phyloP scores from a whole-genome alignment of 2,113 vertebrate species.

The Corythoichthys intestinalis region DNA sequence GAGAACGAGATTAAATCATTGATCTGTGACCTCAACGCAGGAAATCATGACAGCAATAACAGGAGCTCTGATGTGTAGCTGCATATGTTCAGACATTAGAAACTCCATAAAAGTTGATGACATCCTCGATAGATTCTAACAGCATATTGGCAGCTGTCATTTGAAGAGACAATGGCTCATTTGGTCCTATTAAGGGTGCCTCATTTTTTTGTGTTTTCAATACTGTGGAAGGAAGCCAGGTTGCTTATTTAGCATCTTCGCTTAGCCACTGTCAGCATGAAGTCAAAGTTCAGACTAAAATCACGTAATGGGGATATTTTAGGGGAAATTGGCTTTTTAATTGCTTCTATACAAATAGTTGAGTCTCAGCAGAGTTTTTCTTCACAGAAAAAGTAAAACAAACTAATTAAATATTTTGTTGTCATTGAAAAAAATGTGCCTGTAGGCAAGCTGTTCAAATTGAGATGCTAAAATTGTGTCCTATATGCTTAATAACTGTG shows the following conservation, averaged over 20 bases:
- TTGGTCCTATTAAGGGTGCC: not conserved
- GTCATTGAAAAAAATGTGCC: too few species aligned
- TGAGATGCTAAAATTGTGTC: too few species aligned
- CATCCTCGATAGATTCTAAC: not conserved
- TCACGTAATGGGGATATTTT: not conserved
- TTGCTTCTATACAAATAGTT: not conserved
- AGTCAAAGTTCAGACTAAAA: not conserved
- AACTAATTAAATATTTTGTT: too few species aligned
- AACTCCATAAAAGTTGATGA: not conserved
- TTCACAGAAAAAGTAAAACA: not conserved
- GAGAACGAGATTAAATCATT: constrained; percentile 26
- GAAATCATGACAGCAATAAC: constrained; percentile 23
- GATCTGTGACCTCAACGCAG: constrained; percentile 30
- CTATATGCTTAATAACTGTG: too few species aligned
- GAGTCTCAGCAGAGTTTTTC: not conserved
- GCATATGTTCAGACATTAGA: not conserved
- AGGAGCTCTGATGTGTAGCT: constrained; percentile 4
- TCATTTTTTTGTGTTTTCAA: not conserved
- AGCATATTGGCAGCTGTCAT: not conserved
- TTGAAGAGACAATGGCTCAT: not conserved
- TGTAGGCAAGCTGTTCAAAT: too few species aligned
- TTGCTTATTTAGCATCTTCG: not conserved
- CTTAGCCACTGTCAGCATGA: not conserved
- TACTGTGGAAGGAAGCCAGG: too few species aligned
- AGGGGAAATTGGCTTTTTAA: not conserved